Conservation (phyloP, 2,113 vertebrate species). For the Arizona elegans region DNA sequence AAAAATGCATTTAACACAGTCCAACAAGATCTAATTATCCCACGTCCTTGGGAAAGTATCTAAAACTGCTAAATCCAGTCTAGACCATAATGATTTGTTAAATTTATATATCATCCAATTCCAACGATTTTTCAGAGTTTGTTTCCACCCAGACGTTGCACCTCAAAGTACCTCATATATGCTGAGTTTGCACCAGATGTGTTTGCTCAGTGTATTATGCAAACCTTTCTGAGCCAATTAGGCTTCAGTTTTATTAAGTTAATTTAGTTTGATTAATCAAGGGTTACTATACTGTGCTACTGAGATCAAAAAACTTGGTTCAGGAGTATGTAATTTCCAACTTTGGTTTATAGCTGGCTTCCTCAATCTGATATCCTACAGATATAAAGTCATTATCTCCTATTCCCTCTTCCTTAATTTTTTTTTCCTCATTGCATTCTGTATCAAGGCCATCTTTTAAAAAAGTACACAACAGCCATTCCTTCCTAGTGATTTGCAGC, state of each 20-base stretch:
- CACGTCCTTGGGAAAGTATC: background rate
- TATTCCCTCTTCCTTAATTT: background rate
- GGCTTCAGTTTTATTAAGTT: background rate
- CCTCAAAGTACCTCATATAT: background rate
- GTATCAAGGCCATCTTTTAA: background rate
- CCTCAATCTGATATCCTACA: background rate
- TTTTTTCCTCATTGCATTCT: background rate
- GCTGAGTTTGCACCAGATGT: background rate
- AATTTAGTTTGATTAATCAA: background rate
- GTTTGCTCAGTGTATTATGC: background rate
- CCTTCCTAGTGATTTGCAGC: background rate
- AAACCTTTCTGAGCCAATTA: background rate
- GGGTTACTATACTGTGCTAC: background rate
- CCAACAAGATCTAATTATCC: background rate
- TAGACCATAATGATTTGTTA: background rate
- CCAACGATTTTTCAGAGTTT: background rate
- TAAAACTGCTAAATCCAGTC: background rate
- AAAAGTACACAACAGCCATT: background rate
- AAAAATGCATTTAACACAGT: background rate
- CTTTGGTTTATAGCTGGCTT: background rate
- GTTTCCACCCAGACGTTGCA: background rate
- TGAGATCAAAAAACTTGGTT: background rate
- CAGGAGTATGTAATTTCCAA: background rate
- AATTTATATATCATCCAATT: background rate
- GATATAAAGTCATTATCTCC: background rate